Percentiles rank a stretch among this genome's conserved stretches.
Conservation (phyloP, 2,888 invertebrate species). For the Drosophila longiperda region DNA sequence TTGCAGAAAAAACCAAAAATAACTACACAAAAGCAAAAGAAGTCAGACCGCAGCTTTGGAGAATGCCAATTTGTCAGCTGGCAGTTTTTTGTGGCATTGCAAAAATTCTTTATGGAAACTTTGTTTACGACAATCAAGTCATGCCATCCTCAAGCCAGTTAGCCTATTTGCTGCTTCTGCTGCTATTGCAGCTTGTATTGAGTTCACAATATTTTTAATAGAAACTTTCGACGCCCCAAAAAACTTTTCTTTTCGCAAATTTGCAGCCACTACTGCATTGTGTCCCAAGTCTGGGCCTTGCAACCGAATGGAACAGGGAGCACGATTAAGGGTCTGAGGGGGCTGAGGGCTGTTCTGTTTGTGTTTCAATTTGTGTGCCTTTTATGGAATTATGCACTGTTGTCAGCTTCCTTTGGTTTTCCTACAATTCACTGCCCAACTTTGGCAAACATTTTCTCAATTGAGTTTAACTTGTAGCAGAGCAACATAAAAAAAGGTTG, state of each 20-base stretch:
- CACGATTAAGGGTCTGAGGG: conserved; percentile 10
- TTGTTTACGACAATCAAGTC: conserved; percentile 78
- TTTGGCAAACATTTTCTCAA: conserved; percentile 40
- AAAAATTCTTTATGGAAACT: conserved; percentile 78
- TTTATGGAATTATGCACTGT: conserved; percentile 79
- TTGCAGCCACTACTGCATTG: conserved; percentile 53
- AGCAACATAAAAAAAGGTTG: conserved; percentile 6
- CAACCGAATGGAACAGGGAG: conserved; percentile 7
- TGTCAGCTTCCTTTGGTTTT: conserved; percentile 65
- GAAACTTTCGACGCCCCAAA: conserved; percentile 66
- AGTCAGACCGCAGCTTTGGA: conserved; percentile 47
- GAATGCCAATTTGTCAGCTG: conserved; percentile 80
- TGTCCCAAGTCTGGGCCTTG: conserved; percentile 22
- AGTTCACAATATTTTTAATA: conserved; percentile 81
- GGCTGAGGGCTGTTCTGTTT: conserved; percentile 53
- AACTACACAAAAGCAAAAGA: conserved; percentile 4
- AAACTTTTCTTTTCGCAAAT: conserved; percentile 69
- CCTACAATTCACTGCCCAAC: conserved; percentile 36
- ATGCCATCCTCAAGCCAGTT: conserved; percentile 36
- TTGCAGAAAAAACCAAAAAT: conserved; percentile 17
- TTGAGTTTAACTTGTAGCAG: conserved; percentile 42
- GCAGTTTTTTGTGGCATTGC: conserved; percentile 56
- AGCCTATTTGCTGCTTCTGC: conserved; percentile 3
- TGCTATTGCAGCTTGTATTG: conserved; percentile 60
- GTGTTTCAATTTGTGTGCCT: conserved; percentile 78